A percentile compares a stretch with the other conserved stretches of the same genome.
phyloP scores from a whole-genome alignment of 92 coral and sea anemone genomes.

The Nematostella vectensis region DNA sequence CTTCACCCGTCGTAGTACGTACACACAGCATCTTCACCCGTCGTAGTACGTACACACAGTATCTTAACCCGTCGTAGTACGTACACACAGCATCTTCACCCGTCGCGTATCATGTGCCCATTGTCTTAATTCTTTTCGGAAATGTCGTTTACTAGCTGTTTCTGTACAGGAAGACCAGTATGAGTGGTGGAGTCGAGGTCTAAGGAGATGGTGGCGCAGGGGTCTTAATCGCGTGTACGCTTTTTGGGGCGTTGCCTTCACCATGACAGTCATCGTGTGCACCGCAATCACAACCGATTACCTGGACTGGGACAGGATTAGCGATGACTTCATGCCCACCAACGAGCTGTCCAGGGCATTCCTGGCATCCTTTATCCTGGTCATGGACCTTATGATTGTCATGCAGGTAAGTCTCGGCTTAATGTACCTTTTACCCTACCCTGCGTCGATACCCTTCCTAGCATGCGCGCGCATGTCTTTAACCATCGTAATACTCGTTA shows the following conservation, averaged over 20 bases:
- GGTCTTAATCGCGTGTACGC: slow-evolving; percentile 75
- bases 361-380: slow-evolving; percentile 73
- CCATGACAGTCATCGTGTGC: slow-evolving; percentile 54
- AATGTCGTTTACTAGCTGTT: background rate
- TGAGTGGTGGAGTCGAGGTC: slow-evolving; percentile 61
- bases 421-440: no score
- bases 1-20: no score
- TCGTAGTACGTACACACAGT: no score
- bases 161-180: slow-evolving; percentile 54
- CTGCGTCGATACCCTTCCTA: background rate
- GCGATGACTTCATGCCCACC: slow-evolving; percentile 73
- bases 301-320: slow-evolving; percentile 75
- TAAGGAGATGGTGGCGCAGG: slow-evolving; percentile 65
- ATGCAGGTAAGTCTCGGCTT: slow-evolving; percentile 59
- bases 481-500: background rate
- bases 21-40: no score
- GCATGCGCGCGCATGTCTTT: background rate
- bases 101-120: no score
- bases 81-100: no score
- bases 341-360: slow-evolving; percentile 71
- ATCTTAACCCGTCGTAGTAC: no score
- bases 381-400: slow-evolving; percentile 78
- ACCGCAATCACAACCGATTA: slow-evolving; percentile 65
- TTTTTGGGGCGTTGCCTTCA: slow-evolving; percentile 56
- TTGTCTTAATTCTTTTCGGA: no score